Percentiles rank a stretch among this genome's conserved stretches.
phyloP scores from a whole-genome alignment of 2,888 invertebrate genomes.

The Leptopilina syphax region DNA sequence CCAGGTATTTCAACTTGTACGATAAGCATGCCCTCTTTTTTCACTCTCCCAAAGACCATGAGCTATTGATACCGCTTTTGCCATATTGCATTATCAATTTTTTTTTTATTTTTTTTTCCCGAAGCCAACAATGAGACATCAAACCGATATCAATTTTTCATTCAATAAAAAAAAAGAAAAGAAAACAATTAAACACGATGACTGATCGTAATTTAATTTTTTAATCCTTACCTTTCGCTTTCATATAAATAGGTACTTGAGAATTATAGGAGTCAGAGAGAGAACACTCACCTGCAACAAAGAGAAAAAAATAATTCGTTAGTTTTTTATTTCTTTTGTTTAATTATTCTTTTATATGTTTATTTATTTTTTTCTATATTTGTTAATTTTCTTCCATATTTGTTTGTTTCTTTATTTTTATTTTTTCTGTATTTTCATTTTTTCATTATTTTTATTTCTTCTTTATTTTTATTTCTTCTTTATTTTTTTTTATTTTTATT shows the following conservation, averaged over 20 bases:
- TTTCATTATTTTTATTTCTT: too few species aligned
- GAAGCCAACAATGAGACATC: constrained; percentile 9
- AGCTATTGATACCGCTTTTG: constrained; percentile 2
- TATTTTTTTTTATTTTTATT: too few species aligned
- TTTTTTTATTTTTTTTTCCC: too few species aligned
- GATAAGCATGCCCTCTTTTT: constrained; percentile 34
- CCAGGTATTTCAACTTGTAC: constrained; percentile 28
- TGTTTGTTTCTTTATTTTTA: too few species aligned
- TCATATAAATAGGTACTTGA: too few species aligned
- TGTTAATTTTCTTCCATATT: too few species aligned
- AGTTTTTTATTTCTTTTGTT: not conserved
- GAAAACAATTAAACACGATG: not conserved
- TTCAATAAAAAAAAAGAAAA: not conserved
- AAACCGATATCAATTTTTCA: not conserved
- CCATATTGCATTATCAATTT: not conserved
- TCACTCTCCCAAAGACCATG: not conserved
- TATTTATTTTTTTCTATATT: too few species aligned
- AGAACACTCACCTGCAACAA: constrained; percentile 18
- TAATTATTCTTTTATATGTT: too few species aligned
- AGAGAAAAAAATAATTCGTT: not conserved
- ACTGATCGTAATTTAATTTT: not conserved
- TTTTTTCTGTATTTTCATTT: too few species aligned
- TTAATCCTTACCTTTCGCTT: not conserved
- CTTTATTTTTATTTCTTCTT: too few species aligned
- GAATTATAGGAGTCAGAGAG: too few species aligned